Percentiles rank a stretch among this genome's conserved stretches.
phyloP scores from a whole-genome alignment of 1,140 invertebrate species.

The Pantala flavescens region DNA sequence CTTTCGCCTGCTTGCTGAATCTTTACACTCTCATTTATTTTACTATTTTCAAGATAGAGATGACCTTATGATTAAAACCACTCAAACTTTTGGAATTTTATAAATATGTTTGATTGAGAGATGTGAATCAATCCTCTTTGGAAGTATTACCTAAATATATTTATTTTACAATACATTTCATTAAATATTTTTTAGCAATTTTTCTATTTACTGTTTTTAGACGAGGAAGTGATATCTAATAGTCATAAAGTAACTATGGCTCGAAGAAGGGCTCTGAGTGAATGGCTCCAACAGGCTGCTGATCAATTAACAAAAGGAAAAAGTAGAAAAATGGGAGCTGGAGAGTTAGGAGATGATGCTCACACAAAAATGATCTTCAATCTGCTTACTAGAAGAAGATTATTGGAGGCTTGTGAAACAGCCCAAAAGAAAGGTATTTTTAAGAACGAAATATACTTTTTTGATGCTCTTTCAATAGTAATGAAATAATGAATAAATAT shows the following conservation, averaged over 20 bases:
- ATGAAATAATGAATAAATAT: neutral
- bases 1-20: too few species aligned
- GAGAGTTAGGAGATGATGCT: neutral
- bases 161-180: too few species aligned
- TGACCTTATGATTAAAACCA: too few species aligned
- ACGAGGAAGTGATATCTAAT: neutral
- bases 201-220: too few species aligned
- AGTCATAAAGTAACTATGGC: neutral
- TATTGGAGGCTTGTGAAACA: neutral
- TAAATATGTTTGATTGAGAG: too few species aligned
- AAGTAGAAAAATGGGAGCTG: neutral
- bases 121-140: too few species aligned
- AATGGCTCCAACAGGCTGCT: neutral
- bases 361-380: neutral
- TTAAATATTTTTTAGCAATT: too few species aligned
- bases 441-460: neutral
- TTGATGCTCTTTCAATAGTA: too few species aligned
- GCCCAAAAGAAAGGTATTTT: neutral
- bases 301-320: neutral
- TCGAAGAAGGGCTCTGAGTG: neutral
- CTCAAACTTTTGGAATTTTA: too few species aligned
- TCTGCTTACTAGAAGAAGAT: neutral
- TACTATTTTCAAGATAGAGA: too few species aligned
- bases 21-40: too few species aligned
- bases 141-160: too few species aligned